Evolutionary conservation across 53 echinoderm and acorn worm genomes (phyloP), one percentile per base, ranked within the genome.

Genomic region (Hippasteria phrygiana): DNA sequence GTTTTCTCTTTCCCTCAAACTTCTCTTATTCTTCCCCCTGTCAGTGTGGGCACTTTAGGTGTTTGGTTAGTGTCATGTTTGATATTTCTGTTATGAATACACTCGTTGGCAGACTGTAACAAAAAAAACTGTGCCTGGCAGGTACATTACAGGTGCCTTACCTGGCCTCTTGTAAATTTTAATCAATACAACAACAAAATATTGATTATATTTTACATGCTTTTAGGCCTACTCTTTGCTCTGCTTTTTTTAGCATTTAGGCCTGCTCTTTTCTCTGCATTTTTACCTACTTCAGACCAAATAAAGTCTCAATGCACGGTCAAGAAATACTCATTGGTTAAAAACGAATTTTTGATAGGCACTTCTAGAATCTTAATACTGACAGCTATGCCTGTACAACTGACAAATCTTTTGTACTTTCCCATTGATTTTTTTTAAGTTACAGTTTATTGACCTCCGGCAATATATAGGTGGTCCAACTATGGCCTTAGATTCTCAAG

Each of bases 21-120:
- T 45, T 28, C 17, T 10, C 51, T 46, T 48, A 8, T 36, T 34
- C 37, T 14, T 39, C 79, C 24, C 38, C 26, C 79, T 36, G 20
- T 79, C 41, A 80, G 27, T 62, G 80, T 24, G 41, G 27, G 79
- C 62, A 79, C 42, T 65, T 81, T 64, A 17, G 2, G 18, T 82
- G 82, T 82, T 82, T 80, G 18, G 31, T 65, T 64, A 82, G 66
- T 82, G 64, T 82, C 45, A 82, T 66, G 64, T 65, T 65, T 66
- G 46, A 64, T 45, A 34, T 65, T 47, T 43, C 18, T 31, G 31
- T 29, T 46, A 40, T 14, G 22, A 31, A 82, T 32, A 43, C 26
- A 12, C 43, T 73, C 22, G 16, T 73, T 42, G 73, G n/a, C 42
- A 43, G 9, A 73, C 2, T 42, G 27, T 13, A 56, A 38, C 27